Conservation (phyloP, 2,113 vertebrate species). For the Cheirogaleus medius region DNA sequence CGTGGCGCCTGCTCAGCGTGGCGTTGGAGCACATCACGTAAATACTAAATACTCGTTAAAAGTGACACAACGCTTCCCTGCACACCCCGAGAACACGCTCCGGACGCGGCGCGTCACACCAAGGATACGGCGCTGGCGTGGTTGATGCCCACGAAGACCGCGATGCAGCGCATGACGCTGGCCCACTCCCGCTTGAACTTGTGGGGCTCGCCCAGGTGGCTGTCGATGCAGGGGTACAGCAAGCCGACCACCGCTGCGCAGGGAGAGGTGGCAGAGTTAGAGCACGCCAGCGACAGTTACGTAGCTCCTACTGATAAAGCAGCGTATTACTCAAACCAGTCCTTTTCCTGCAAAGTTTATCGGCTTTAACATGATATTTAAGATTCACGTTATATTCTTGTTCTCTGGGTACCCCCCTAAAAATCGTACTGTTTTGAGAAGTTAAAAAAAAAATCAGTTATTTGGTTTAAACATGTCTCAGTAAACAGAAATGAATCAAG, state of each 20-base stretch:
- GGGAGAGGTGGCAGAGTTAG: neutral
- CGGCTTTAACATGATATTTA: fast-evolving
- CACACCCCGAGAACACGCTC: fast-evolving
- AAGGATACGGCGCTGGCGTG: constrained; percentile 92
- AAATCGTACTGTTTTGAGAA: neutral
- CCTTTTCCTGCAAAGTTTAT: neutral
- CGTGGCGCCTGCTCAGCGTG: too few relatives aligned
- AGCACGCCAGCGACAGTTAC: fast-evolving
- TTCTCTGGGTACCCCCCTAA: neutral
- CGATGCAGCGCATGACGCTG: constrained; percentile 90
- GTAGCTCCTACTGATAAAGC: fast-evolving
- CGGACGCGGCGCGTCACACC: fast-evolving
- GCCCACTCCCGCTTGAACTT: constrained; percentile 91
- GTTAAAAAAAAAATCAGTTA: neutral
- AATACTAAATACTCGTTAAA: neutral
- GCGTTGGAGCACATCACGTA: fast-evolving
- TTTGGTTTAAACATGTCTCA: neutral
- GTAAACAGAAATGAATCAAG: neutral
- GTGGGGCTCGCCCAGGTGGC: constrained; percentile 90
- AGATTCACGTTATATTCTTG: neutral
- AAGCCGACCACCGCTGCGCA: constrained; percentile 87
- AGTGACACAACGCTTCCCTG: fast-evolving
- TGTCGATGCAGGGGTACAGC: constrained; percentile 91
- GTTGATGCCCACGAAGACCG: constrained; percentile 90
- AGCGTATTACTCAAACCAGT: fast-evolving